Percentiles rank a stretch among this genome's conserved stretches.
phyloP scores from a whole-genome alignment of 2,797 vertebrate species.

The Argya squamiceps region DNA sequence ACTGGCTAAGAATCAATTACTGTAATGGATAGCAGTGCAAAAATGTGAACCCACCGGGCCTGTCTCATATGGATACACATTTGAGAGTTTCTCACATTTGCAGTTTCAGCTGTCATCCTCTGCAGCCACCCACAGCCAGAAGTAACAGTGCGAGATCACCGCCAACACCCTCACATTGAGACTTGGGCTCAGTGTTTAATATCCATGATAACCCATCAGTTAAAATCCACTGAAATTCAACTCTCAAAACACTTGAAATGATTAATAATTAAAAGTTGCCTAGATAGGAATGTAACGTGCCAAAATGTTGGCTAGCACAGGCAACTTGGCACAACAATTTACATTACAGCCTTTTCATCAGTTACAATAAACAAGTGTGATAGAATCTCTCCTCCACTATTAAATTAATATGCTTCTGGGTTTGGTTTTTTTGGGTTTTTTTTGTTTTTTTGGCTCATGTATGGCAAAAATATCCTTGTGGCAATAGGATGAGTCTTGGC shows the following conservation, averaged over 20 bases:
- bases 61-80: background rate
- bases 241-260: background rate
- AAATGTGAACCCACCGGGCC: background rate
- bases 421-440: background rate
- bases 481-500: background rate
- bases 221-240: background rate
- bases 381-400: background rate
- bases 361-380: background rate
- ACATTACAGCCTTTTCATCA: background rate
- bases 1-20: background rate
- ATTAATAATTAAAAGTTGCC: constrained; percentile 10
- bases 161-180: background rate
- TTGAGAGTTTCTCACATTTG: background rate
- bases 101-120: background rate
- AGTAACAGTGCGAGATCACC: background rate
- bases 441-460: background rate
- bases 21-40: background rate
- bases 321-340: background rate
- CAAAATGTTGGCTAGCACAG: background rate
- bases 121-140: background rate
- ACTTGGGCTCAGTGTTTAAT: background rate
- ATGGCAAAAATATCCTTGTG: background rate
- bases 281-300: background rate
- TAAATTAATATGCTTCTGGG: background rate
- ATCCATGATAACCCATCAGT: background rate